These are phyloP conservation scores for Myioborus melanocephalus DNA, from an alignment of 2,797 vertebrate genomes.

Conservation along the genomic window DNA sequence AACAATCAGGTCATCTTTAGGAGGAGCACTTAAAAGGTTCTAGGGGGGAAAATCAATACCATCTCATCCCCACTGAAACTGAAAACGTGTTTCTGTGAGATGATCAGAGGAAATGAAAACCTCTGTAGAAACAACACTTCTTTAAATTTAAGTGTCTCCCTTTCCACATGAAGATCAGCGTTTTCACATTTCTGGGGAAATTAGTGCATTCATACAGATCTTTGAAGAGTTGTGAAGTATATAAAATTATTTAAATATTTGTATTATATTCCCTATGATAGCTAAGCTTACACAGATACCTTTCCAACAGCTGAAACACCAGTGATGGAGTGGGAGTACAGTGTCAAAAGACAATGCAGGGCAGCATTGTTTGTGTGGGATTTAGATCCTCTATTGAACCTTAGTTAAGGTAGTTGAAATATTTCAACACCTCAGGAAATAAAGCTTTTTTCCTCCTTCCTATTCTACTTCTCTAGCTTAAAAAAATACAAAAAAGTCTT, in stretches of 20 bases:
- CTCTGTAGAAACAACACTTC: background rate
- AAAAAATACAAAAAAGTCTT: background rate
- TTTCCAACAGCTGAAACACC: background rate
- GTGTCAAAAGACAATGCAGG: background rate
- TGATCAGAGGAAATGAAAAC: background rate
- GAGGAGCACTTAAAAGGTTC: background rate
- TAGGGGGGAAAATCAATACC: background rate
- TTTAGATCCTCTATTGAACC: background rate
- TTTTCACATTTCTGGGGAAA: background rate
- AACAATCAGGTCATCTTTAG: background rate
- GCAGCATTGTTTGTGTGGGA: background rate
- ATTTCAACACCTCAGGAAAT: background rate
- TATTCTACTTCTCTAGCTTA: background rate
- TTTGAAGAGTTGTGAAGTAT: background rate
- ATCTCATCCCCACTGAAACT: slow-evolving; percentile 14
- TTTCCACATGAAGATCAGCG: background rate
- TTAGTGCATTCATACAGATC: background rate
- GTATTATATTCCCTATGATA: background rate
- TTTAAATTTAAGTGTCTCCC: background rate
- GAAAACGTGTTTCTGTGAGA: background rate
- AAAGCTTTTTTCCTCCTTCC: background rate
- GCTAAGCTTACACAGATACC: background rate
- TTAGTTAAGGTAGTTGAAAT: background rate
- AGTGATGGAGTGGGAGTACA: background rate
- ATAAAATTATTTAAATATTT: background rate